Conservation (phyloP, 2,888 invertebrate species). For the Rosalia funebris region DNA sequence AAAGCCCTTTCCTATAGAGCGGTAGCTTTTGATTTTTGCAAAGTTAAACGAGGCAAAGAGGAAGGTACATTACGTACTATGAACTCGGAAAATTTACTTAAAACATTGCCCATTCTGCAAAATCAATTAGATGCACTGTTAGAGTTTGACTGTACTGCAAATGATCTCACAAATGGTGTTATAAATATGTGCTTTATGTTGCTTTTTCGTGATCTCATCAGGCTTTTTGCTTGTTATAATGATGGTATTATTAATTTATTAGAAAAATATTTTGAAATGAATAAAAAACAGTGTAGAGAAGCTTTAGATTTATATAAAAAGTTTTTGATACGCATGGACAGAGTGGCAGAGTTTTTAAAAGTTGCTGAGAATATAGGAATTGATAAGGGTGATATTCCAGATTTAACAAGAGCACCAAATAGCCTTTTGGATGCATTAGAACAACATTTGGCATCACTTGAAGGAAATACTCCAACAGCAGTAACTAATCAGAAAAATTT, state of each 20-base stretch:
- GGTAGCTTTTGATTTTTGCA: constrained; percentile 99
- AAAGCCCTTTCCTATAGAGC: constrained; percentile 98
- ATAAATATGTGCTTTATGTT: constrained; percentile 99
- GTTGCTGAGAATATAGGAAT: constrained; percentile 92
- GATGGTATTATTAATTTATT: constrained; percentile 99
- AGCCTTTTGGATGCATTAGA: constrained; percentile 97
- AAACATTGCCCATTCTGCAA: constrained; percentile 96
- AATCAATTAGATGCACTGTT: constrained; percentile 95
- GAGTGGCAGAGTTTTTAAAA: constrained; percentile 98
- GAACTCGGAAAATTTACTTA: constrained; percentile 96
- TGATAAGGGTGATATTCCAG: constrained; percentile 99
- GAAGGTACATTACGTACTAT: constrained; percentile 97
- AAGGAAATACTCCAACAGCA: constrained; percentile 91
- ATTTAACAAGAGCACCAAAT: constrained; percentile 97
- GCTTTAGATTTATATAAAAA: constrained; percentile 99
- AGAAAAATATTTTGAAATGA: constrained; percentile 99
- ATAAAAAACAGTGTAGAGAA: constrained; percentile 98
- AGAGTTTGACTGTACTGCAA: constrained; percentile 97
- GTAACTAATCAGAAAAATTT: constrained; percentile 89
- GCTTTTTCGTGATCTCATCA: constrained; percentile 97
- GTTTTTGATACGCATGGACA: constrained; percentile 98
- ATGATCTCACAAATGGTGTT: constrained; percentile 93
- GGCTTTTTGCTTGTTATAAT: constrained; percentile 98
- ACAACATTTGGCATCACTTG: constrained; percentile 92
- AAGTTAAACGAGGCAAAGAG: constrained; percentile 98